Evolutionary conservation across 2,888 invertebrate genomes (phyloP).

Genomic region (Spisula solida): DNA sequence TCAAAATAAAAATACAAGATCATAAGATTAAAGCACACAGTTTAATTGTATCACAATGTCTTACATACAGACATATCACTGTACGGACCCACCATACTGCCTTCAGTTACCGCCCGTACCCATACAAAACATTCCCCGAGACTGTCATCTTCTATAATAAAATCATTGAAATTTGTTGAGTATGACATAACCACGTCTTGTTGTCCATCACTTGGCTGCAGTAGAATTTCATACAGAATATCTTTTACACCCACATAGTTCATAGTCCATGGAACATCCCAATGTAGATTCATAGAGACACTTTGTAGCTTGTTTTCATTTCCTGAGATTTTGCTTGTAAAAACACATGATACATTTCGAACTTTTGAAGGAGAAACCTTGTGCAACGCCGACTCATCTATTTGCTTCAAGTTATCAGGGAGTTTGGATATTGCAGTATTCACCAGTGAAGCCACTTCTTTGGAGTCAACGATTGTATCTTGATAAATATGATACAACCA

Average conservation of each 20-base stretch:
- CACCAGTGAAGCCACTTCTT: slow-evolving; percentile 73
- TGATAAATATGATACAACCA: slow-evolving; percentile 89
- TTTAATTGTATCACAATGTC: not conserved
- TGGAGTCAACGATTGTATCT: slow-evolving; percentile 88
- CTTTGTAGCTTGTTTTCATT: not conserved
- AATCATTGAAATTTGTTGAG: slow-evolving; percentile 1
- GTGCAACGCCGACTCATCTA: not conserved
- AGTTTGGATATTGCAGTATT: slow-evolving; percentile 43
- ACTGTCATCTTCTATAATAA: slow-evolving; percentile 5
- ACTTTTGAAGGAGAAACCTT: slow-evolving; percentile 65
- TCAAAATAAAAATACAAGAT: not conserved
- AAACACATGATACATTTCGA: slow-evolving; percentile 62
- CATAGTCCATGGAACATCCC: slow-evolving; percentile 82
- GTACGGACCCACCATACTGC: slow-evolving; percentile 73
- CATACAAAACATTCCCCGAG: slow-evolving; percentile 75
- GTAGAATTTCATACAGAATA: slow-evolving; percentile 80
- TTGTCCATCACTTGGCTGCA: slow-evolving; percentile 72
- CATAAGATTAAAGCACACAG: too few species aligned
- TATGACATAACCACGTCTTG: not conserved
- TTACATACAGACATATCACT: slow-evolving; percentile 68
- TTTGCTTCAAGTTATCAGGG: not conserved
- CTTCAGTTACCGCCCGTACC: slow-evolving; percentile 76
- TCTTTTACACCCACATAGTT: slow-evolving; percentile 60
- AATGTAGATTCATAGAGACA: slow-evolving; percentile 68
- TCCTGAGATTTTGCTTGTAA: not conserved